Base-by-base conservation (phyloP, 1,140 invertebrate species). In the Lethocerus indicus region DNA sequence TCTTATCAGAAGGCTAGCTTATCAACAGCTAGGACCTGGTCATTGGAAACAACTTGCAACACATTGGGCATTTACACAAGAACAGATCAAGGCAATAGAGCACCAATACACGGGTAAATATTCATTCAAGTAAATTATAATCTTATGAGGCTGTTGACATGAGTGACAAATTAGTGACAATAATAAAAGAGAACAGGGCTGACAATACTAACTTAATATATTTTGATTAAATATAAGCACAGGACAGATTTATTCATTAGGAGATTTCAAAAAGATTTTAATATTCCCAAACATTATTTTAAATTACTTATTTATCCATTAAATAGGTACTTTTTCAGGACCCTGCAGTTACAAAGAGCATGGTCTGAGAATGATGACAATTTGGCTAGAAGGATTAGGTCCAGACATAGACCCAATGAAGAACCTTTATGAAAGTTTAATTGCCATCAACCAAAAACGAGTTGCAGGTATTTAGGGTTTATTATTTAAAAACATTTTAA, bases 281-380 rank as follows among this genome's bases (percentile, higher is more conserved):
- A 32, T 32, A 32, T 32, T 32, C 9, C 9, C 9, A 9, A 32
- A 32, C 29, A 12, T 32, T 32, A 9, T 9, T 32, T 32, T 9
- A 9, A 32, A 16, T 32, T 12, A 32, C 9, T 16, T 16, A 32
- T 32, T 12, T 32, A 12, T 32, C 29, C 16, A 12, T 16, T 32
- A 32, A 32, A 32, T 32, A 16, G 9, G 9, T 32, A 12, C 55
- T n/a, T 51, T 64, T 60, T 21, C 62, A 81, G 79, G 79, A 56
- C 67, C 75, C 18, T 70, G 71, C n/a, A 82, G 79, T 60, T 79
- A 79, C 62, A 81, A 81, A 60, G 79, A 83, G 59, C 81, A 83
- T 56, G 76, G 78, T 32, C 81, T 72, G 58, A 65, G 80, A 35
- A 72, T 83, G 69, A 62, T 81, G 57, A 61, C 79, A 46, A 82